Conservation (phyloP, 2,797 vertebrate genomes). For the Botia almorhae region DNA sequence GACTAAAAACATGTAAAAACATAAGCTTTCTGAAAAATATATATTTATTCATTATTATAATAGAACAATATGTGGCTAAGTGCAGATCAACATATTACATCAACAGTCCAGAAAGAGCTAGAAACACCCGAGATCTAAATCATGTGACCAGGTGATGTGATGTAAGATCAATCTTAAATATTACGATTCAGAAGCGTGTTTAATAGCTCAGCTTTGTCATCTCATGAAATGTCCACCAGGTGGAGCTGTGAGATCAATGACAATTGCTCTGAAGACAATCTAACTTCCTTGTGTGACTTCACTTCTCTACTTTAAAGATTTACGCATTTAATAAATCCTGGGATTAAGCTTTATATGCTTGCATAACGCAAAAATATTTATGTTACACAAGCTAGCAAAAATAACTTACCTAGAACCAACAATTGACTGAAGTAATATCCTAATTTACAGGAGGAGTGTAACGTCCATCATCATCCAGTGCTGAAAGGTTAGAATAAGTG, state of each 20-base stretch:
- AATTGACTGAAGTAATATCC: neutral
- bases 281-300: too few relatives aligned
- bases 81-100: neutral
- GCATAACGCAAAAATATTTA: neutral
- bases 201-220: too few relatives aligned
- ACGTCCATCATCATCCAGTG: too few relatives aligned
- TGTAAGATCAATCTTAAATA: too few relatives aligned
- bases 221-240: conserved; percentile 41
- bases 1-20: too few relatives aligned
- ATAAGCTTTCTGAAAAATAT: conserved; percentile 26
- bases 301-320: neutral
- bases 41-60: conserved; percentile 36
- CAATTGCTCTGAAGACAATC: too few relatives aligned
- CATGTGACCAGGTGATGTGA: too few relatives aligned
- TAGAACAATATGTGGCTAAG: conserved; percentile 10
- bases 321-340: neutral
- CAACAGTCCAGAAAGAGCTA: conserved; percentile 7
- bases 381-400: conserved; percentile 11
- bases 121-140: too few relatives aligned
- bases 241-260: conserved; percentile 28
- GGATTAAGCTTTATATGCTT: neutral
- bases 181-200: too few relatives aligned
- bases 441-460: too few relatives aligned
- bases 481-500: too few relatives aligned
- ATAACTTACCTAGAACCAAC: neutral